Percentiles rank a stretch among this genome's conserved stretches.
Conservation (phyloP, 1,140 invertebrate genomes). For the Lasioglossum albipes region DNA sequence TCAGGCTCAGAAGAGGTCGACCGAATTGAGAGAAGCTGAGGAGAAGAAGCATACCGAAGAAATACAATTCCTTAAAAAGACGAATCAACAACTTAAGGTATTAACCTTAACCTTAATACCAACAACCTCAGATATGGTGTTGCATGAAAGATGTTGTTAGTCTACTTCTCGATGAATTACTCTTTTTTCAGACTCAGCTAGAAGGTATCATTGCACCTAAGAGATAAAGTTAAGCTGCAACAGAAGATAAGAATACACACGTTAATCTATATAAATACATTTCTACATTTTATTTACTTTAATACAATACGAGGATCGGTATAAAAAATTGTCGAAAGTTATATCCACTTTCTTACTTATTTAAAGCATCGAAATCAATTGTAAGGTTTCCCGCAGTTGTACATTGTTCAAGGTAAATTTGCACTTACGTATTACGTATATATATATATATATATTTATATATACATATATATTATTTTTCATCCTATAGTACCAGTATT, state of each 20-base stretch:
- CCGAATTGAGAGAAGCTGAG: constrained; percentile 90
- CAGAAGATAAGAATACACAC: background rate
- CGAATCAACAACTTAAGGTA: constrained; percentile 95
- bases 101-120: too few relatives aligned
- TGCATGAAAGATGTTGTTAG: constrained; percentile 34
- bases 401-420: constrained; percentile 33
- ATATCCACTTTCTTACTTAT: constrained; percentile 7
- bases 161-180: background rate
- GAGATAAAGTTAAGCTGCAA: constrained; percentile 82
- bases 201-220: constrained; percentile 96
- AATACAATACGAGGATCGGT: background rate
- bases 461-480: constrained; percentile 60
- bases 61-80: constrained; percentile 94
- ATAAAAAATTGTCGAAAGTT: constrained; percentile 15
- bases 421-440: constrained; percentile 24
- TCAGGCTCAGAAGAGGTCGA: constrained; percentile 90
- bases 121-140: too few relatives aligned
- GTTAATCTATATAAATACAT: background rate
- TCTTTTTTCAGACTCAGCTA: constrained; percentile 88
- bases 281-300: constrained; percentile 2
- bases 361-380: constrained; percentile 7
- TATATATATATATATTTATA: constrained; percentile 63
- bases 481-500: constrained; percentile 9
- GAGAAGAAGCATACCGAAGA: constrained; percentile 96
- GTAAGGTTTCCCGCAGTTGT: background rate